Conservation (phyloP, 2,888 invertebrate genomes). For the Unio delphinus region DNA sequence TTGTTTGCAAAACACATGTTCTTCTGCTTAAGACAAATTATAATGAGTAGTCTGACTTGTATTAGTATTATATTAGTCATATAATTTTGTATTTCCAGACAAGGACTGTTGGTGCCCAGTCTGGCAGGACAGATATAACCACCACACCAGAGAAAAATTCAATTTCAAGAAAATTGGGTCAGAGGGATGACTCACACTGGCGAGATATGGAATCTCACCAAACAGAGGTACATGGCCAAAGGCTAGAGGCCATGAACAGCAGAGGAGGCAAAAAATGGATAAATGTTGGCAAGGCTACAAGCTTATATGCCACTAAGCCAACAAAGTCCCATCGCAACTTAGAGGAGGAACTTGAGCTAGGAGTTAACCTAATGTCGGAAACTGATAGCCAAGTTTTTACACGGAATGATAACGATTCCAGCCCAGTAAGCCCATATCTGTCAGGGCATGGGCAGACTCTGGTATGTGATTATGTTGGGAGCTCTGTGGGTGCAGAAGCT, state of each 20-base stretch:
- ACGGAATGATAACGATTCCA: slow-evolving; percentile 65
- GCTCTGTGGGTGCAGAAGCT: slow-evolving; percentile 13
- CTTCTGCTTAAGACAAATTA: too few relatives aligned
- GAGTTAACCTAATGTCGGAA: slow-evolving; percentile 58
- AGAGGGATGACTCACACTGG: slow-evolving; percentile 56
- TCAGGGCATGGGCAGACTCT: slow-evolving; percentile 27
- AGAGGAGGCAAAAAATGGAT: slow-evolving; percentile 47
- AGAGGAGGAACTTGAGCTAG: slow-evolving; percentile 55
- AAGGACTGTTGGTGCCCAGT: slow-evolving; percentile 23
- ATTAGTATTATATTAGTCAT: too few relatives aligned
- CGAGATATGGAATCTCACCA: slow-evolving; percentile 51
- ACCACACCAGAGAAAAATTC: too few relatives aligned
- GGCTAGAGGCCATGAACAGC: slow-evolving; percentile 6
- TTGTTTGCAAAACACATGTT: too few relatives aligned
- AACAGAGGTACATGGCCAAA: slow-evolving; percentile 22
- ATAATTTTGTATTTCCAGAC: slow-evolving; percentile 15
- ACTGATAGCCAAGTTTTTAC: slow-evolving; percentile 50
- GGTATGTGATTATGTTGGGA: slow-evolving; percentile 4
- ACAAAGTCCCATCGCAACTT: slow-evolving; percentile 33
- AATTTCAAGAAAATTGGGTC: too few relatives aligned
- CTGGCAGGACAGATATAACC: neutral
- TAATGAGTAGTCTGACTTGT: too few relatives aligned
- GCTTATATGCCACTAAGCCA: slow-evolving; percentile 38
- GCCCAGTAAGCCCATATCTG: slow-evolving; percentile 29
- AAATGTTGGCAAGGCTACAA: slow-evolving; percentile 49